Base-by-base conservation (phyloP, 2,113 vertebrate genomes). In the Paratilapia polleni region DNA sequence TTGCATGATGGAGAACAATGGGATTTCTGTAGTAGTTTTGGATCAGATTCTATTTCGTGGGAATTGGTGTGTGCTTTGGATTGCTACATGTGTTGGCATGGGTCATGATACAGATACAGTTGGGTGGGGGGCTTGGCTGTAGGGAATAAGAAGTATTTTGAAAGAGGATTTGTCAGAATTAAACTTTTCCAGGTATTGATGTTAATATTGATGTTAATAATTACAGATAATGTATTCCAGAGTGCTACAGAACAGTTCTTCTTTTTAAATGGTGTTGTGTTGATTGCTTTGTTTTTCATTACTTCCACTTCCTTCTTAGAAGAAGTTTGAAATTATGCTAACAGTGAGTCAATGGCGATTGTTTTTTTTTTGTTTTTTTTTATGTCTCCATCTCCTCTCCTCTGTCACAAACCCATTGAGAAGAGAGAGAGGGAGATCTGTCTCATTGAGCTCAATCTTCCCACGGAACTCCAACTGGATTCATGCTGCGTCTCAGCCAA, bases 381-480 rank as follows among this genome's bases (percentile, higher is more conserved):
- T 77, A 82, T 36, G 56, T 87, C 74, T 87, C 49, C 63, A 82
- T 88, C 80, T 81, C 66, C n/a, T 80, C 56, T 63, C 68, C 61
- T 87, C 61, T 61, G 63, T 87, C 84, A 81, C 62, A 78, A 70
- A 38, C 68, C n/a, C 68, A 73, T n/a, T 54, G 47, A 73, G 68
- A 73, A 54, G 26, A 73, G 68, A 73, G 26, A 73, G 68, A 73
- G 66, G 43, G 68, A 73, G 68, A 73, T 73, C 47, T 54, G 47
- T 73, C 26, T 73, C 47, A 73, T 19, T 73, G 68, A 73, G 47
- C 47, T 54, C 47, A 73, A 81, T 85, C 87, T 94, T 94, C 91
- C 89, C 89, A 93, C 85, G 80, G 91, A 93, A 90, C 89, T 85
- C 84, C 66, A 26, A 90, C 85, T 86, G 84, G 84, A 90, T 88